Evolutionary conservation across 2,888 invertebrate species (phyloP), one percentile per base, ranked within the genome.

Genomic region (Tanytarsus gracilentus): DNA sequence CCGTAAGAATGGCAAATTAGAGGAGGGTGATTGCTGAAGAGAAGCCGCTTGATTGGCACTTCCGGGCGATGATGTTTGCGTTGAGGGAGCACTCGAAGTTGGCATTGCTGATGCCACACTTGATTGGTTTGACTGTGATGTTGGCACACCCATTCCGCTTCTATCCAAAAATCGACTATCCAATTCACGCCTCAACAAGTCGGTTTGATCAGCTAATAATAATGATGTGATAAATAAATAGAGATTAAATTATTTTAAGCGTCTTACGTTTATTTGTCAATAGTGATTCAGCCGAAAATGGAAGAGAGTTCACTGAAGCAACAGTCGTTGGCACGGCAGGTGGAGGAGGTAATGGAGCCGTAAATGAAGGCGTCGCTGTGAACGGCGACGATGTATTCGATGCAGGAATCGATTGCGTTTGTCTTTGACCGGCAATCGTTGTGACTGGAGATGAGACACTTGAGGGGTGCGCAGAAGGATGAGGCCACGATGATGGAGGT

Each of bases 151-250:
- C 65, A 86, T 78, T 67, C 88, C 88, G 71, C 88, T 86, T 56
- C 90, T 88, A 67, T 92, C 91, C 70, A 94, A 78, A 77, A 94
- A 93, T 70, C 94, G 81, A 70, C 82, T 90, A 77, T 94, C 93
- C 67, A 94, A 77, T 76, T 93, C 94, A 68, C 93, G 84, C 62
- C 93, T 82, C 65, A 94, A 77, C 69, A 93, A 78, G 72, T 94
- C 93, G 51, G 89, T 85, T 74, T 84, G 84, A 76, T 83, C 84
- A 77, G 78, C 69, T 76, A 71, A 26, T 18, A 48, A 29, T 51
- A 55, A 14, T 11, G 8, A 9, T n/a, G 23, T 21, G n/a, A 11
- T 7, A 9, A 23, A n/a, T n/a, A n/a, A n/a, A n/a, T n/a, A 16
- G 16, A n/a, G 14, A 11, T 25, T 23, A 50, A 11, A 3, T n/a